Evolutionary conservation across 2,888 invertebrate species (phyloP).

Genomic region (Melanchra persicariae): DNA sequence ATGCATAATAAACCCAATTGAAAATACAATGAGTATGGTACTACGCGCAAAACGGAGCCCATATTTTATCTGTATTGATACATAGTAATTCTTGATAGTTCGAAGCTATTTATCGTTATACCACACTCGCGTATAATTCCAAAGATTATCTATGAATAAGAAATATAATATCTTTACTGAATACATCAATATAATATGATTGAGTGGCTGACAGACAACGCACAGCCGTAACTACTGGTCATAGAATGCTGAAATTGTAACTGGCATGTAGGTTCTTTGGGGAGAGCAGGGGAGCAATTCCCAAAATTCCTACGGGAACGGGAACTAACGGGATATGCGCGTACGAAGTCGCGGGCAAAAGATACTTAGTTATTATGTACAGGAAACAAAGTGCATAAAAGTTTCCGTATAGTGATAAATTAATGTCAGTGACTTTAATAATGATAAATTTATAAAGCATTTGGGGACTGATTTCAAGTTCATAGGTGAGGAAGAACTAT

Average conservation of each 20-base stretch:
- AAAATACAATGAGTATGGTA: background rate
- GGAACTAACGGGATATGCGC: too few species aligned
- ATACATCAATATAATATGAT: too few species aligned
- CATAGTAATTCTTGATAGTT: background rate
- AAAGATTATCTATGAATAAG: conserved; percentile 6
- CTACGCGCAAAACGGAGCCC: background rate
- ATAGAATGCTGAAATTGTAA: too few species aligned
- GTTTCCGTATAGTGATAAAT: background rate
- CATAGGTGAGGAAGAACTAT: too few species aligned
- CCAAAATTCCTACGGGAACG: too few species aligned
- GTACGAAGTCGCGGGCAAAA: too few species aligned
- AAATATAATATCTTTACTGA: background rate
- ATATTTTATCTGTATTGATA: background rate
- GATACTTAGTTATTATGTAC: conserved; percentile 6
- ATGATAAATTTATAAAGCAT: background rate
- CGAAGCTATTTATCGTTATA: background rate
- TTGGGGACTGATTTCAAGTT: too few species aligned
- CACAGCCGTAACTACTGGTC: too few species aligned
- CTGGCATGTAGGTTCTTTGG: too few species aligned
- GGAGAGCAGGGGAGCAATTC: too few species aligned
- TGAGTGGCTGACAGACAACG: too few species aligned
- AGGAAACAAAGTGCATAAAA: background rate
- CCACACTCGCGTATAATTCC: background rate
- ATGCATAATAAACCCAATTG: background rate
- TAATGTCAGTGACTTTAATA: too few species aligned